A percentile compares a stretch with the other conserved stretches of the same genome.
Conservation (phyloP, 1,140 invertebrate genomes). For the Bombus impatiens region DNA sequence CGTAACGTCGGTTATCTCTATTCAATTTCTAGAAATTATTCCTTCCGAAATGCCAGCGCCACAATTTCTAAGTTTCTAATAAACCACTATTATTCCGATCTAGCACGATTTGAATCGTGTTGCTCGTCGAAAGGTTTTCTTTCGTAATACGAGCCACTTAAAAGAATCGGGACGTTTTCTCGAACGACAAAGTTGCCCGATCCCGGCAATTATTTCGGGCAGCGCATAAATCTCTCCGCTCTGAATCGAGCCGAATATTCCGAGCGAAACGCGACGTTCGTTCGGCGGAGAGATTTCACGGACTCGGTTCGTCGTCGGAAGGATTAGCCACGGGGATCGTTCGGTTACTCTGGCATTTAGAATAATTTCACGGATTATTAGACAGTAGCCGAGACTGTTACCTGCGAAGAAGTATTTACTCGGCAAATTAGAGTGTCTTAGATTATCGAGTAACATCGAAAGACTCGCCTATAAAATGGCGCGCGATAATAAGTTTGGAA, state of each 20-base stretch:
- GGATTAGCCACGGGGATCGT: slow-evolving; percentile 54
- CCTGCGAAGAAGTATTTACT: slow-evolving; percentile 45
- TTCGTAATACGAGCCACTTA: not conserved
- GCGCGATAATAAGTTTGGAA: not conserved
- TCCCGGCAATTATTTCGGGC: slow-evolving; percentile 20
- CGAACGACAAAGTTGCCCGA: not conserved
- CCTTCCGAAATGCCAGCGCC: not conserved
- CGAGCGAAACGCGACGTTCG: not conserved
- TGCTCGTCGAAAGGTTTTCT: not conserved
- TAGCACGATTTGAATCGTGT: not conserved
- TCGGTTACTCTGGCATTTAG: slow-evolving; percentile 37
- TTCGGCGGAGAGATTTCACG: slow-evolving; percentile 22
- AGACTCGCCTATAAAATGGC: not conserved
- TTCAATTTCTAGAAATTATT: not conserved
- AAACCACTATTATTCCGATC: not conserved
- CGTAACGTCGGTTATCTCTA: not conserved
- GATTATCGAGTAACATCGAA: not conserved
- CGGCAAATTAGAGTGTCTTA: slow-evolving; percentile 50
- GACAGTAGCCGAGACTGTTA: slow-evolving; percentile 9
- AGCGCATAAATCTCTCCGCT: not conserved
- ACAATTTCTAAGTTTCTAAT: not conserved
- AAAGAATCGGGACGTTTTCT: not conserved
- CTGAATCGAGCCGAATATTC: not conserved
- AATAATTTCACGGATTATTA: slow-evolving; percentile 72
- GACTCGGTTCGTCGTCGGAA: slow-evolving; percentile 30